Percentiles rank a stretch among this genome's conserved stretches.
These are phyloP conservation scores for Oreocharis arfaki DNA, from an alignment of 2,113 vertebrate genomes.

Conservation along the genomic window DNA sequence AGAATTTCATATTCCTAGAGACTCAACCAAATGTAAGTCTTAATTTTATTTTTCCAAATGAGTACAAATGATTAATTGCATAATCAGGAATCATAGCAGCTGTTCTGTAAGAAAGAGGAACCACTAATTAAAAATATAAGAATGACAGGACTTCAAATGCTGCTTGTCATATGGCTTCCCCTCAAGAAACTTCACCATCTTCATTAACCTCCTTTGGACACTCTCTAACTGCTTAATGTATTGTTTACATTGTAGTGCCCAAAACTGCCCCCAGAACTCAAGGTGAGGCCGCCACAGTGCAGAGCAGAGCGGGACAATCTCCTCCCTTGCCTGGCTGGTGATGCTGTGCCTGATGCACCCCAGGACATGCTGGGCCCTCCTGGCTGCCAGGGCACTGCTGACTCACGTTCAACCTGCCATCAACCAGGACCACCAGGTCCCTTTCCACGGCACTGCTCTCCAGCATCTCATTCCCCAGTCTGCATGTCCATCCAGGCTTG, in stretches of 20 bases:
- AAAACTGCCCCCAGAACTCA: accelerated
- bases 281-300: accelerated
- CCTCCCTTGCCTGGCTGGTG: accelerated
- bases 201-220: not conserved
- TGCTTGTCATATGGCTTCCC: not conserved
- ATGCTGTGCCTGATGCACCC: not conserved
- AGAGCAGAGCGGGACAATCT: not conserved
- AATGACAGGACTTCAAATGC: not conserved
- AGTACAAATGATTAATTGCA: not conserved
- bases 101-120: not conserved
- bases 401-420: not conserved
- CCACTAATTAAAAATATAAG: not conserved
- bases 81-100: not conserved
- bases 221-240: not conserved
- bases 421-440: not conserved
- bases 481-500: not conserved
- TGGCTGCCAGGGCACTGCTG: not conserved
- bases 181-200: not conserved
- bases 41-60: not conserved
- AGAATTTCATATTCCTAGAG: not conserved
- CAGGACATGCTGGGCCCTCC: accelerated
- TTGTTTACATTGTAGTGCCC: not conserved
- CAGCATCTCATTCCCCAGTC: not conserved
- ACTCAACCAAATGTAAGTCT: not conserved
- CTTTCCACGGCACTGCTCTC: not conserved